Evolutionary conservation across 2,888 invertebrate species (phyloP), one percentile per base, ranked within the genome.

Genomic region (Standfussiana lucernea): DNA sequence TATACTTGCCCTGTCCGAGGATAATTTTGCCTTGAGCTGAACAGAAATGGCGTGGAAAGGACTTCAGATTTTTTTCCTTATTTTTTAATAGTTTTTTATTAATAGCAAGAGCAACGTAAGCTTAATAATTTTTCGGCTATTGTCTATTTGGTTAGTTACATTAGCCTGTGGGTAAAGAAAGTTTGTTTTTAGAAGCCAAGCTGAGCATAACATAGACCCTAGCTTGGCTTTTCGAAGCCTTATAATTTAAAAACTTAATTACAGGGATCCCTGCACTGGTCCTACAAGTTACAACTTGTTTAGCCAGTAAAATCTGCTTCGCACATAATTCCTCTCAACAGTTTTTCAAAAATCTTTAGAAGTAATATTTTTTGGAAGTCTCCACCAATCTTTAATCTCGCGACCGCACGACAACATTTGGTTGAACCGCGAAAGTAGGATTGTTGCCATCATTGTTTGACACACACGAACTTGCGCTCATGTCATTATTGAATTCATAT

Each of bases 391-490:
- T 32, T 13, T 86, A 88, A 85, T 32, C 69, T 47, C 87, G 72
- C 82, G 87, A 91, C 90, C 90, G 83, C 90, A 92, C 87, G 82
- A 88, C 88, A 93, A 92, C 95, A 95, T 95, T 95, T 95, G 95
- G 94, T 86, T 82, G 89, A 90, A 94, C 94, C 94, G 93, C 94
- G 94, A 94, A 95, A 95, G 93, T 94, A 91, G 92, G 82, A 92
- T 91, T 91, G 87, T 89, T 91, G 87, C 88, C 89, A 89, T 91
- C 91, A 93, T 95, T 95, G 94, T 94, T 92, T 93, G 93, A 92
- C 93, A 91, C 88, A 92, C 92, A 91, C 89, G 91, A 89, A 89
- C 90, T 87, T 85, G 87, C 78, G 82, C 89, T 90, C 90, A 88
- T 90, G 90, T 93, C 90, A 93, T 94, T 94, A 92, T 89, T 78